Evolutionary conservation across 2,113 vertebrate species (phyloP).

Genomic region (Anser brachyrhynchus): DNA sequence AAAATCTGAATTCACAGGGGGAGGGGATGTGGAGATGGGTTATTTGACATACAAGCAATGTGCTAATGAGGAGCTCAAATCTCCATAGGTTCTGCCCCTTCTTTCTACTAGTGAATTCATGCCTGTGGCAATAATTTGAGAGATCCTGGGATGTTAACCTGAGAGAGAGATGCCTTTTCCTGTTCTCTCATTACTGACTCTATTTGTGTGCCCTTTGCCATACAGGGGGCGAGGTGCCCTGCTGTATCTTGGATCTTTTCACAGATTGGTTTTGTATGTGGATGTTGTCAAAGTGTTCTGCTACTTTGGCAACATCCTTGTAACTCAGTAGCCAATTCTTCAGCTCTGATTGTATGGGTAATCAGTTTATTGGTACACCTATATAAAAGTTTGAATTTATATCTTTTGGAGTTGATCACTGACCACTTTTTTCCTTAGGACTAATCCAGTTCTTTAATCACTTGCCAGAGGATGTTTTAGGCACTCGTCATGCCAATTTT

Average conservation of each 20-base stretch:
- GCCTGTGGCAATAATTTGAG: background rate
- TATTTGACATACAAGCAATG: background rate
- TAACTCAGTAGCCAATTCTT: background rate
- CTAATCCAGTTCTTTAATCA: constrained; percentile 51
- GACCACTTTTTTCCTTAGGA: background rate
- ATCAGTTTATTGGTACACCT: background rate
- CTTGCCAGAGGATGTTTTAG: constrained; percentile 60
- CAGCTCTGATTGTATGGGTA: background rate
- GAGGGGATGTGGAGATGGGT: background rate
- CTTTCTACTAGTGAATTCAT: background rate
- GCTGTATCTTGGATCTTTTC: background rate
- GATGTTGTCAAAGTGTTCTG: background rate
- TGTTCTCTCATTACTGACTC: background rate
- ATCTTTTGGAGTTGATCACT: background rate
- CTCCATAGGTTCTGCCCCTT: background rate
- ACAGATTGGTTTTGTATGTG: background rate
- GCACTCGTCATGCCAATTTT: constrained; percentile 29
- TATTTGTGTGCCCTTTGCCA: background rate
- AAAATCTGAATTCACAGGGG: background rate
- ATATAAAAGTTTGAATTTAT: constrained; percentile 14
- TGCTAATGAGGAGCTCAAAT: background rate
- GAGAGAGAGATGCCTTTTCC: background rate
- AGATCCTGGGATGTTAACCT: background rate
- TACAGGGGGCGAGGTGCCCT: background rate
- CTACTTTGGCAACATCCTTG: background rate